A percentile compares a stretch with the other conserved stretches of the same genome.
Evolutionary conservation across 2,797 vertebrate genomes (phyloP).

Genomic region (Scolopax bukidnonensis): DNA sequence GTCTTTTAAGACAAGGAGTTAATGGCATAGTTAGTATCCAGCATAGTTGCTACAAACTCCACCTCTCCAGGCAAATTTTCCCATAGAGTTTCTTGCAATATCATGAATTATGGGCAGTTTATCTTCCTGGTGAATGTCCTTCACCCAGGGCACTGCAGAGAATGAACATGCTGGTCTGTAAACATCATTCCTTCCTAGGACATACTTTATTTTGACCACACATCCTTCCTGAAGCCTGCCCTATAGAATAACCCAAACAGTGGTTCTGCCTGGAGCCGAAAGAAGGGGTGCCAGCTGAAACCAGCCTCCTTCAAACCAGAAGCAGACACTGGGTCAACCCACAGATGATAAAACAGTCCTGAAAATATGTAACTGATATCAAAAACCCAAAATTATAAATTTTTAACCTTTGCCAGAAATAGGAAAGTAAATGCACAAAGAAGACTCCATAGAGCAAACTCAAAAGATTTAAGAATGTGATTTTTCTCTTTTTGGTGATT

Average conservation of each 20-base stretch:
- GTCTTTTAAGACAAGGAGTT: background rate
- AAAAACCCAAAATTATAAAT: background rate
- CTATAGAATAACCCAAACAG: constrained; percentile 2
- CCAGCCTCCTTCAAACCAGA: background rate
- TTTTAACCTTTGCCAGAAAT: background rate
- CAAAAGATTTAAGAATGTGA: background rate
- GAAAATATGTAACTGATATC: background rate
- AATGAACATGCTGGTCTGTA: background rate
- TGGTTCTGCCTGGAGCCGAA: background rate
- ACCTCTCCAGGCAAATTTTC: background rate
- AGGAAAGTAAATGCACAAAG: background rate
- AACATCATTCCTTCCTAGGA: background rate
- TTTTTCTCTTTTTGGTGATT: background rate
- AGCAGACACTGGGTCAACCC: background rate
- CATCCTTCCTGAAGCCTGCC: background rate
- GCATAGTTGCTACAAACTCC: background rate
- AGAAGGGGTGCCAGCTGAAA: background rate
- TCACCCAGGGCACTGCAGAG: background rate
- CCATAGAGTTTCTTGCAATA: background rate
- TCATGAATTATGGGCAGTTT: background rate
- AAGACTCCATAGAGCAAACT: background rate
- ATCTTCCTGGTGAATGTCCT: background rate
- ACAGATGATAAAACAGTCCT: background rate
- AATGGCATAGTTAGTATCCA: background rate
- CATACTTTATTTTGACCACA: background rate